These are phyloP conservation scores for Orthosia gracilis DNA, from an alignment of 2,888 invertebrate genomes.

Conservation along the genomic window DNA sequence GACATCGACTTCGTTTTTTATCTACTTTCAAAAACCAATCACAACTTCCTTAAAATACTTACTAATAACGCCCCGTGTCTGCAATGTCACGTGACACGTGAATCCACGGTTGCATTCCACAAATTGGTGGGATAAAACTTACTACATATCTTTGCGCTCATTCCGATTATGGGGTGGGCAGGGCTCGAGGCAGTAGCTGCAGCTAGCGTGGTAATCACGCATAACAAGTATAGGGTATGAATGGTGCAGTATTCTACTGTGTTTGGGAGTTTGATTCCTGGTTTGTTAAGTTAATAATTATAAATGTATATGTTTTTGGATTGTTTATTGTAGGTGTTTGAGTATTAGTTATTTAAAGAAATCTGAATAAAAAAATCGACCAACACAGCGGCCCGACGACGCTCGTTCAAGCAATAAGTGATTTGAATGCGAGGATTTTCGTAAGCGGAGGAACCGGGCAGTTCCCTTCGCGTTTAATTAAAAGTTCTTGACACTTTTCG, in stretches of 20 bases:
- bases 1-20: too few relatives aligned
- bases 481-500: too few relatives aligned
- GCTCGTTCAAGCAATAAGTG: too few relatives aligned
- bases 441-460: too few relatives aligned
- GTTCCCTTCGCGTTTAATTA: too few relatives aligned
- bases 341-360: too few relatives aligned
- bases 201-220: constrained; percentile 27
- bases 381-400: too few relatives aligned
- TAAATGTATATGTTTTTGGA: too few relatives aligned
- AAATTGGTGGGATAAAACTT: constrained; percentile 55
- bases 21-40: not conserved
- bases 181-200: constrained; percentile 30
- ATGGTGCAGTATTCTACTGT: not conserved
- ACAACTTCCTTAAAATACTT: not conserved
- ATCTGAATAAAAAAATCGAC: too few relatives aligned
- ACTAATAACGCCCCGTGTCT: not conserved
- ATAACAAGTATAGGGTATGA: constrained; percentile 34
- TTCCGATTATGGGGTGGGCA: constrained; percentile 49
- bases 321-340: too few relatives aligned
- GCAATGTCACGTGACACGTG: constrained; percentile 36
- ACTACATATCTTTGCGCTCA: constrained; percentile 57
- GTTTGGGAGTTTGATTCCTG: constrained; percentile 16
- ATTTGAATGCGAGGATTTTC: too few relatives aligned
- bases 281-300: not conserved
- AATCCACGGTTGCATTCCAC: constrained; percentile 45